These are phyloP conservation scores for Gymnogyps californianus DNA, from an alignment of 2,113 vertebrate species.

Conservation along the genomic window DNA sequence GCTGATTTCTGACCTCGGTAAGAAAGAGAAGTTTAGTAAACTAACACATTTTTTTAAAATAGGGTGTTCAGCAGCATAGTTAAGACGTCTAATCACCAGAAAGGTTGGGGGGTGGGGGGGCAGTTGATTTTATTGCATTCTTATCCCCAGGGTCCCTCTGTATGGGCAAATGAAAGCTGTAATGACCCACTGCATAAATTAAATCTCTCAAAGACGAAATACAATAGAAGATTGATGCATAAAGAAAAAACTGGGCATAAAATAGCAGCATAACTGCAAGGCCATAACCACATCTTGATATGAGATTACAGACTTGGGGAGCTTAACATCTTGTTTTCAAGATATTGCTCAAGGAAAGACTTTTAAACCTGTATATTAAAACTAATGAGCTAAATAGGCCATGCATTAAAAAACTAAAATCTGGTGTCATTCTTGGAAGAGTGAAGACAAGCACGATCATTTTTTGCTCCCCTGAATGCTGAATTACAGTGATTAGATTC, in stretches of 20 bases:
- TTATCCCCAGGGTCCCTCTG: not conserved
- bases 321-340: constrained; percentile 4
- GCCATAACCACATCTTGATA: not conserved
- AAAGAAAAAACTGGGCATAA: not conserved
- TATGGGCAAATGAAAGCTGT: not conserved
- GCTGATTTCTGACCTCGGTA: not conserved
- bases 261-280: not conserved
- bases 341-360: not conserved
- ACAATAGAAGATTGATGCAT: not conserved
- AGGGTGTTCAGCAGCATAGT: not conserved
- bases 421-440: constrained; percentile 57
- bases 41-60: not conserved
- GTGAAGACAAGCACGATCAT: constrained; percentile 37
- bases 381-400: constrained; percentile 49
- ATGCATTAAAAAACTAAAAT: constrained; percentile 48
- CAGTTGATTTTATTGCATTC: not conserved
- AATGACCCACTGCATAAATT: constrained; percentile 28
- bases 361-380: constrained; percentile 48
- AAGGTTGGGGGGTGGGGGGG: not conserved
- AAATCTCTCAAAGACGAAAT: not conserved
- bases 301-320: not conserved
- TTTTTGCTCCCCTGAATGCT: constrained; percentile 65
- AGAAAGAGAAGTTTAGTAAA: not conserved
- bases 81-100: not conserved
- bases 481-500: constrained; percentile 65